phyloP scores from a whole-genome alignment of 2,888 invertebrate genomes.

The Spodoptera exigua region DNA sequence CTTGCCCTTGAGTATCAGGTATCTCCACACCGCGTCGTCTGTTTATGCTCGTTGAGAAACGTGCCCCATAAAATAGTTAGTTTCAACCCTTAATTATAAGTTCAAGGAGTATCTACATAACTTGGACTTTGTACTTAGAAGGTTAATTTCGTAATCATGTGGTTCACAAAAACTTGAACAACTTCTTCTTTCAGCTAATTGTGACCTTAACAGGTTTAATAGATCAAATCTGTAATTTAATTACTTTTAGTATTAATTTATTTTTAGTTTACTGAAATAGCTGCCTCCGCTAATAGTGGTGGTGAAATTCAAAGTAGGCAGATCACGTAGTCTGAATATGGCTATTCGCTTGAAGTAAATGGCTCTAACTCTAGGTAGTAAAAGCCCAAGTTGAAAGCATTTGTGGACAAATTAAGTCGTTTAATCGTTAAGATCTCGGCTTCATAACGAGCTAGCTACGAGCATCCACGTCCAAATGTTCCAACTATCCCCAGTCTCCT shows the following conservation, averaged over 20 bases:
- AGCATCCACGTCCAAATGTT: slow-evolving; percentile 18
- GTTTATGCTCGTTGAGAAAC: not conserved
- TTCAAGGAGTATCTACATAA: not conserved
- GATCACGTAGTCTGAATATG: not conserved
- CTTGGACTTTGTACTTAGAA: not conserved
- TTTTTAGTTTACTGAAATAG: slow-evolving; percentile 2
- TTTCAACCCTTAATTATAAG: slow-evolving; percentile 3
- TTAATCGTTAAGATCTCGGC: slow-evolving; percentile 29
- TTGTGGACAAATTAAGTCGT: slow-evolving; percentile 34
- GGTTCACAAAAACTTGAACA: not conserved
- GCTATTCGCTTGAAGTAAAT: slow-evolving; percentile 13
- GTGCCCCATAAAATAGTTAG: not conserved
- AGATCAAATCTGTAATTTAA: not conserved
- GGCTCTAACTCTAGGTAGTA: slow-evolving; percentile 15
- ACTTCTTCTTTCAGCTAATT: not conserved
- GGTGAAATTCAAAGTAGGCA: slow-evolving; percentile 15
- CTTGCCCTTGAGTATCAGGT: slow-evolving; percentile 2
- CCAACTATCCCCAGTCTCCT: slow-evolving; percentile 12
- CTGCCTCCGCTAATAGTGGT: not conserved
- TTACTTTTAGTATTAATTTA: slow-evolving; percentile 3
- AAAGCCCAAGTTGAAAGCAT: slow-evolving; percentile 20
- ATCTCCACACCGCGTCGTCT: slow-evolving; percentile 6
- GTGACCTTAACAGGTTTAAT: not conserved
- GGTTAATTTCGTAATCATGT: not conserved
- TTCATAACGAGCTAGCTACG: slow-evolving; percentile 15